Conservation (phyloP, 1,140 invertebrate genomes). For the Camponotus vicinus region DNA sequence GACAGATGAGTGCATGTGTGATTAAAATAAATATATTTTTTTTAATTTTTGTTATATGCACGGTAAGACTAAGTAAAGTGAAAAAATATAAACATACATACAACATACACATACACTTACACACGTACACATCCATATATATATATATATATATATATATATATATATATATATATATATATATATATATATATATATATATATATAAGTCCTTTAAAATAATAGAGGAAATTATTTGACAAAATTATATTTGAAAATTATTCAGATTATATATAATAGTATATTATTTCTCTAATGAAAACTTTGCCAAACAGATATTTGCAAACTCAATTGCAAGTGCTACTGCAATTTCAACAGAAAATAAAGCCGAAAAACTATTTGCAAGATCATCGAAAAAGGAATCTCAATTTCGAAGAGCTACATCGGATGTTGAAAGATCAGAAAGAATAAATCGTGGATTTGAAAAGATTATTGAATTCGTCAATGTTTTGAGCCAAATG, state of each 20-base stretch:
- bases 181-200: too few species aligned
- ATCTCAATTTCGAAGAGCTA: background rate
- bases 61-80: constrained; percentile 48
- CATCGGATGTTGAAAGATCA: constrained; percentile 46
- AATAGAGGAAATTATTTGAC: background rate
- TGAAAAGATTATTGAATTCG: constrained; percentile 78
- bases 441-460: constrained; percentile 76
- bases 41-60: constrained; percentile 8
- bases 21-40: constrained; percentile 43
- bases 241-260: background rate
- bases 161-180: too few species aligned
- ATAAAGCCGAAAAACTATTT: constrained; percentile 15
- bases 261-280: background rate
- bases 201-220: background rate
- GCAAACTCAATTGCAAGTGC: background rate
- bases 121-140: too few species aligned
- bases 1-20: background rate
- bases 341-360: constrained; percentile 66
- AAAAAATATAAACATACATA: background rate
- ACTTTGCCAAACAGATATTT: constrained; percentile 45
- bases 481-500: constrained; percentile 79
- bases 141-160: too few species aligned
- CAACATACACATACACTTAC: background rate
- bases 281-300: background rate
- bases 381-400: background rate